phyloP scores from a whole-genome alignment of 2,888 invertebrate genomes.

The Arrhopalites spinosus region DNA sequence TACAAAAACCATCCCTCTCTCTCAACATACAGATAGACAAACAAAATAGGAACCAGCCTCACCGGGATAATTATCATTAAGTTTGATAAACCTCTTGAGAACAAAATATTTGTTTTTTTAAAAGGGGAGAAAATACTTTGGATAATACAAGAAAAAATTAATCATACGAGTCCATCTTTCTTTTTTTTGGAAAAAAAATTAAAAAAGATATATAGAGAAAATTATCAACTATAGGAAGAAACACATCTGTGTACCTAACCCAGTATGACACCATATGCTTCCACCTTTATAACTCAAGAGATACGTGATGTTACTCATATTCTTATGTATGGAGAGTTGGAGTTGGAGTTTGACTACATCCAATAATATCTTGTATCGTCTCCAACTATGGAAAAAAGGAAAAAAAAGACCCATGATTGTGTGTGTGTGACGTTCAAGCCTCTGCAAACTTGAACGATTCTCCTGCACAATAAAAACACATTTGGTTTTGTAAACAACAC shows the following conservation, averaged over 20 bases:
- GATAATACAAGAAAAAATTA: too few species aligned
- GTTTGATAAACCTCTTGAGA: not conserved
- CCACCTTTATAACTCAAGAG: too few species aligned
- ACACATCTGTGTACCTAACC: slow-evolving; percentile 30
- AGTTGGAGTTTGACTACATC: not conserved
- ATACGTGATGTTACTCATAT: not conserved
- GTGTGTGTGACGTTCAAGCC: slow-evolving; percentile 13
- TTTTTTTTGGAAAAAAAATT: too few species aligned
- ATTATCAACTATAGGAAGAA: not conserved
- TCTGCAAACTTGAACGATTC: slow-evolving; percentile 3
- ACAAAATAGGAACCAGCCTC: not conserved
- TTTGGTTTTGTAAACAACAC: slow-evolving; percentile 36
- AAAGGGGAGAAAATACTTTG: not conserved
- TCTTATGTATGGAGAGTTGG: not conserved
- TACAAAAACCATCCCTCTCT: not conserved
- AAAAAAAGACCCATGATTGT: too few species aligned
- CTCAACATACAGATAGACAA: not conserved
- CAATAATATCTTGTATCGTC: not conserved
- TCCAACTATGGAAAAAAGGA: too few species aligned
- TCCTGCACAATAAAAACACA: slow-evolving; percentile 32
- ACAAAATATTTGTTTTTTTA: not conserved
- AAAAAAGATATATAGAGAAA: too few species aligned
- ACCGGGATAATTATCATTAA: too few species aligned
- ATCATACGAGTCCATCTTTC: too few species aligned
- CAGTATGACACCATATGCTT: slow-evolving; percentile 1